Evolutionary conservation across 2,888 invertebrate species (phyloP), one percentile per base, ranked within the genome.

Genomic region (Marronus borbonicus): DNA sequence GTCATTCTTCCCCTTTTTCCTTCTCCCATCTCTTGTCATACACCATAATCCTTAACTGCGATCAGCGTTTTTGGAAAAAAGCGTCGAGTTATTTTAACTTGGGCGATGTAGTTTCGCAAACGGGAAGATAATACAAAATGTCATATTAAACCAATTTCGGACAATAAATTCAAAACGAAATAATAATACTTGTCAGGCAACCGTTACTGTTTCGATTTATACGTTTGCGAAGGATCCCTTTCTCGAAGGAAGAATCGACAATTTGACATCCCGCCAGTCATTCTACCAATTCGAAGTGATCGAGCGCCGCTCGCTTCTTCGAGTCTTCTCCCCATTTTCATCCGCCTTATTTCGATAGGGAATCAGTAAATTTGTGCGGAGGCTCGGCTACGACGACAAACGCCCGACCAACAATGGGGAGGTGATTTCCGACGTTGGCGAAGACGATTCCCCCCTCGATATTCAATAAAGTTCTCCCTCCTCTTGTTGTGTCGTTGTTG

Each of bases 111-210:
- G 28, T 31, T 31, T 24, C 62, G 62, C 5, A 28, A 62, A 62
- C 62, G 62, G n/a, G 14, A 62, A 62, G 62, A 62, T 62, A 62
- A 28, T 31, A 62, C 31, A 28, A 62, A 62, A 62, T 24, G 20
- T 28, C 24, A 62, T 31, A 62, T 62, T 62, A 62, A 62, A 31
- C 31, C 62, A 62, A 62, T 62, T 62, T 28, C 62, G 28, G 20
- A 31, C 24, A 62, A 70, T 70, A 70, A 70, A 70, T 70, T 70
- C 24, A 49, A 70, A 49, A 28, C 55, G 55, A 70, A 70, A 70
- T 62, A 70, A 70, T 62, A 55, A 70, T 70, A 52, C 50, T 70
- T 31, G 52, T 70, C 70, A 31, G 70, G 55, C 50, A 31, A 70
- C 55, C 70, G 70, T 55, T 62, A 8, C 12, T 2, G 62, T 62